Evolutionary conservation across 2,797 vertebrate genomes (phyloP).

Genomic region (Periparus ater): DNA sequence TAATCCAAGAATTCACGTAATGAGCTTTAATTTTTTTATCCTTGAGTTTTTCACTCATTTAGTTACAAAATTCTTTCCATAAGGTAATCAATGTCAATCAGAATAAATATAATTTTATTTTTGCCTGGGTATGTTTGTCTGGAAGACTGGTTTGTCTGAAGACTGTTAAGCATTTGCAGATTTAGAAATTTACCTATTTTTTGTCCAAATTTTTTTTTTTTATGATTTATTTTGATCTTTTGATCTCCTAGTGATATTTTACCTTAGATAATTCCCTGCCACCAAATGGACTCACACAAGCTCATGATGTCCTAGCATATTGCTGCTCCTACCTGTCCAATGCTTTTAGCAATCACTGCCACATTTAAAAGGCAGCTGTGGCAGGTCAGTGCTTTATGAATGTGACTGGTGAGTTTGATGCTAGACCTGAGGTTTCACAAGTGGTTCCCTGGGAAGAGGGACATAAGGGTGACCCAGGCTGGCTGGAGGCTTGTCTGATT

Average conservation of each 20-base stretch:
- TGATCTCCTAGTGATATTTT: not conserved
- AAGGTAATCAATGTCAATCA: not conserved
- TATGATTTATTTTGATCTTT: not conserved
- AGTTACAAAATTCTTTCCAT: not conserved
- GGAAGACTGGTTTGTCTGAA: not conserved
- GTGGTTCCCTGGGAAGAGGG: not conserved
- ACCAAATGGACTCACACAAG: not conserved
- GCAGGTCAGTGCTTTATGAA: not conserved
- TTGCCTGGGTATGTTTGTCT: not conserved
- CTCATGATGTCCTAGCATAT: not conserved
- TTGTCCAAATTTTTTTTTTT: not conserved
- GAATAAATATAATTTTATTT: not conserved
- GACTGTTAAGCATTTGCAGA: not conserved
- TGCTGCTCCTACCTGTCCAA: not conserved
- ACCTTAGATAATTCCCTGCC: not conserved
- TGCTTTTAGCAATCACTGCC: not conserved
- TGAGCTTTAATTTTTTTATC: not conserved
- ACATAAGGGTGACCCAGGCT: not conserved
- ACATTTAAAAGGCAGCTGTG: not conserved
- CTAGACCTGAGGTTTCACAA: not conserved
- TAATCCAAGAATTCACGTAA: not conserved
- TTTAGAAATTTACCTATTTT: not conserved
- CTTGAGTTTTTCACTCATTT: not conserved
- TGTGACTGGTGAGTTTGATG: not conserved
- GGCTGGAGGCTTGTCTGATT: not conserved